phyloP scores from a whole-genome alignment of 2,113 vertebrate species.

The Ctenomys sociabilis region DNA sequence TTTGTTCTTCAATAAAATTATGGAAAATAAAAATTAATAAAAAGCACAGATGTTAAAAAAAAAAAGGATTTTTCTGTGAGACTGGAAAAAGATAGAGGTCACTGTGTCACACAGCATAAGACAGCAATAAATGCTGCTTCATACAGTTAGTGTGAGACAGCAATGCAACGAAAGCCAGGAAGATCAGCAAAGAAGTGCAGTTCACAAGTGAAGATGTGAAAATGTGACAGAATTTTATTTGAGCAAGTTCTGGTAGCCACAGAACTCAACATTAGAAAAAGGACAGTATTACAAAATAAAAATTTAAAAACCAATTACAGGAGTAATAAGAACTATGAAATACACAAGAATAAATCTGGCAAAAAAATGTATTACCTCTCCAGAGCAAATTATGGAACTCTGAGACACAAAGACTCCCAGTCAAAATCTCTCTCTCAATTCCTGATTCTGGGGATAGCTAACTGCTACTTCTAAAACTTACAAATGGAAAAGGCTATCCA shows the following conservation, averaged over 20 bases:
- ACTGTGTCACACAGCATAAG: neutral
- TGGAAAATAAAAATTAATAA: too few relatives aligned
- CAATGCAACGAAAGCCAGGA: neutral
- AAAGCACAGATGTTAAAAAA: too few relatives aligned
- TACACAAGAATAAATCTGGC: slow-evolving; percentile 12
- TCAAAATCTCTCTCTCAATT: slow-evolving; percentile 50
- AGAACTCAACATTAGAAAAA: neutral
- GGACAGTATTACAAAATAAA: slow-evolving; percentile 18
- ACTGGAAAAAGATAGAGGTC: neutral
- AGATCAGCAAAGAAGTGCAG: neutral
- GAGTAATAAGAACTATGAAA: neutral
- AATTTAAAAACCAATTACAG: neutral
- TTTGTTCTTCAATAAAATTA: too few relatives aligned
- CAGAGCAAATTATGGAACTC: slow-evolving; percentile 2
- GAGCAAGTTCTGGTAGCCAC: neutral
- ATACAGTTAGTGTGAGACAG: too few relatives aligned
- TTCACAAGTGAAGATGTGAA: neutral
- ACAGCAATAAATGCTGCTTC: neutral
- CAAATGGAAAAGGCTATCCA: slow-evolving; percentile 34
- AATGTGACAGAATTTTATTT: neutral
- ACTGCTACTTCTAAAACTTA: slow-evolving; percentile 3
- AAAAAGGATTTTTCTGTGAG: neutral
- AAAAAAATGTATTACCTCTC: neutral
- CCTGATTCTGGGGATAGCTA: neutral
- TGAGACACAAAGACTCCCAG: neutral